Conservation (phyloP, 2,797 vertebrate species). For the Chiloscyllium punctatum region DNA sequence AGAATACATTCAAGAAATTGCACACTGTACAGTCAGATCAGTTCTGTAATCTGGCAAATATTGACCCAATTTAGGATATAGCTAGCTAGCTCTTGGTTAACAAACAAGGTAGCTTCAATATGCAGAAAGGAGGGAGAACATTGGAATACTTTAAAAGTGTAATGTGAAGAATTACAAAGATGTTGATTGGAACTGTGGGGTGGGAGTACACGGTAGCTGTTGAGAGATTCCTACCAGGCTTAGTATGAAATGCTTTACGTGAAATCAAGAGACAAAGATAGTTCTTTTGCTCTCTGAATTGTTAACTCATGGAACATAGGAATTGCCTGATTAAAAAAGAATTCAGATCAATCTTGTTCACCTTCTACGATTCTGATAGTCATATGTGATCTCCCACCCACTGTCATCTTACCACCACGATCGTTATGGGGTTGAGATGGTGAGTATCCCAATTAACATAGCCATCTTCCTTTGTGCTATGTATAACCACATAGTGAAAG, state of each 20-base stretch:
- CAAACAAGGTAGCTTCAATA: neutral
- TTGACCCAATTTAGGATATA: neutral
- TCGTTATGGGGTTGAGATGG: no score
- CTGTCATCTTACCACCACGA: no score
- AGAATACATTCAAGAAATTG: neutral
- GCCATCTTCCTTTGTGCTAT: no score
- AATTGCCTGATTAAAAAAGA: neutral
- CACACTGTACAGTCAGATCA: neutral
- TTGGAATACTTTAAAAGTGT: neutral
- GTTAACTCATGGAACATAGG: neutral
- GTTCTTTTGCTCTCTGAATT: neutral
- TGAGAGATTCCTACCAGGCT: neutral
- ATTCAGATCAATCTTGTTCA: neutral
- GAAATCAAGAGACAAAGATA: neutral
- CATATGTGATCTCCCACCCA: neutral
- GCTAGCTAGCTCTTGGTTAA: neutral
- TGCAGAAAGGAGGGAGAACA: neutral
- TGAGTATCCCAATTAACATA: no score
- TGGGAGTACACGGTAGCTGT: neutral
- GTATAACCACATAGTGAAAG: no score
- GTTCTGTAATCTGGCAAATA: neutral
- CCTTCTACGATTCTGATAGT: neutral
- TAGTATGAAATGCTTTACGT: neutral
- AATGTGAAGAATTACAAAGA: neutral
- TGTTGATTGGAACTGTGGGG: neutral